phyloP scores from a whole-genome alignment of 1,140 invertebrate genomes.

The Zaprionus tsacasi region DNA sequence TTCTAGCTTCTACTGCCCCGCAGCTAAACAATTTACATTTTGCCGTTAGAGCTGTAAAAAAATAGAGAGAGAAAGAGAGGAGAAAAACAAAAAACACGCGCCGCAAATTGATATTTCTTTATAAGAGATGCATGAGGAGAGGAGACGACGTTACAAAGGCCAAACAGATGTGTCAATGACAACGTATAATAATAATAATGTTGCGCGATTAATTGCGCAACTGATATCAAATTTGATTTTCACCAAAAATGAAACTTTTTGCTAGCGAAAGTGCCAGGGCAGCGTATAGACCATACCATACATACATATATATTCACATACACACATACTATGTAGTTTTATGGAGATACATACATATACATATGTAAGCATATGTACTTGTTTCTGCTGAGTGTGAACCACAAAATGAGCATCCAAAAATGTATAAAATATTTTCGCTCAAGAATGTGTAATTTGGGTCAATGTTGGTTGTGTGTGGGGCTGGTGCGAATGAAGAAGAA shows the following conservation, averaged over 20 bases:
- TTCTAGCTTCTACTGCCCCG: constrained; percentile 24
- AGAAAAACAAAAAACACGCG: constrained; percentile 40
- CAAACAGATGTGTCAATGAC: constrained; percentile 25
- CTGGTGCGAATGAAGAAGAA: constrained; percentile 13
- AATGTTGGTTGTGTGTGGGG: constrained; percentile 48
- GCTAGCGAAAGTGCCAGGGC: constrained; percentile 52
- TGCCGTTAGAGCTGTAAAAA: constrained; percentile 56
- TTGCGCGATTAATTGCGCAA: constrained; percentile 64
- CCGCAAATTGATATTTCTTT: constrained; percentile 45
- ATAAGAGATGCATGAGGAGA: background rate
- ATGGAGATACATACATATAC: background rate
- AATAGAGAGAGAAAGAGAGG: constrained; percentile 12
- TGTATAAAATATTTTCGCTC: constrained; percentile 38
- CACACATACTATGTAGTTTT: background rate
- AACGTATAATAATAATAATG: constrained; percentile 52
- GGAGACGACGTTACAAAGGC: constrained; percentile 15
- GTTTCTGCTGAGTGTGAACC: background rate
- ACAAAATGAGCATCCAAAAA: constrained; percentile 18
- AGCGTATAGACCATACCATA: background rate
- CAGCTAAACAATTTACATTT: constrained; percentile 46
- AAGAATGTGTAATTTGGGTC: constrained; percentile 62
- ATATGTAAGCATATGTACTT: background rate
- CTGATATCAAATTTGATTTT: constrained; percentile 57
- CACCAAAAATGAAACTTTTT: constrained; percentile 35
- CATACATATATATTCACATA: background rate